Evolutionary conservation across 2,113 vertebrate genomes (phyloP).

Genomic region (Pitta sordida): DNA sequence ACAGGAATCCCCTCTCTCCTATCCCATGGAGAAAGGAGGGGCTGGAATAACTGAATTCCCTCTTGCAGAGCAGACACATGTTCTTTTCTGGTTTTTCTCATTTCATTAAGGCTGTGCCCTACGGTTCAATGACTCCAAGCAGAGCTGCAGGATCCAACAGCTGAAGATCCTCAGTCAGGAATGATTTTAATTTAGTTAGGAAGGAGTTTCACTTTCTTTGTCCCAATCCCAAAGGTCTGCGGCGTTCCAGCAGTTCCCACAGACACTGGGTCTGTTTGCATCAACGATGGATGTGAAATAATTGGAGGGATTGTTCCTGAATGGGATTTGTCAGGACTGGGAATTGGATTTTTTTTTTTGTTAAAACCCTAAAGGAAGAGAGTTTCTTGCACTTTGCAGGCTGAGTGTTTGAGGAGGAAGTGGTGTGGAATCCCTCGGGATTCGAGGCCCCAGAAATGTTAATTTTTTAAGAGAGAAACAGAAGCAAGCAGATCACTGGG

Average conservation of each 20-base stretch:
- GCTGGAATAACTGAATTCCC: background rate
- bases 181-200: background rate
- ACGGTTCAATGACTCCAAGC: background rate
- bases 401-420: background rate
- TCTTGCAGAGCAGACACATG: background rate
- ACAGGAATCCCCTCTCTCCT: background rate
- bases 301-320: background rate
- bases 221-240: background rate
- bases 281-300: background rate
- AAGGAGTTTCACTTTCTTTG: background rate
- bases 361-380: background rate
- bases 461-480: slow-evolving; percentile 16
- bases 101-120: background rate
- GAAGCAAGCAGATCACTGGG: slow-evolving; percentile 7
- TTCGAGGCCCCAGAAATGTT: background rate
- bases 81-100: background rate
- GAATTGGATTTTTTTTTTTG: background rate
- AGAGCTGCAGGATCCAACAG: background rate
- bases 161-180: background rate
- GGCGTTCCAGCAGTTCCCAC: background rate
- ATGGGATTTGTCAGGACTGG: background rate
- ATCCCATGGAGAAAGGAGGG: background rate
- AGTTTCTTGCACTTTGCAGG: background rate
- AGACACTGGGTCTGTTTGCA: background rate
- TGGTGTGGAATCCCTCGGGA: background rate